Conservation (phyloP, 1,140 invertebrate genomes). For the Yoshiicerus persimilis region DNA sequence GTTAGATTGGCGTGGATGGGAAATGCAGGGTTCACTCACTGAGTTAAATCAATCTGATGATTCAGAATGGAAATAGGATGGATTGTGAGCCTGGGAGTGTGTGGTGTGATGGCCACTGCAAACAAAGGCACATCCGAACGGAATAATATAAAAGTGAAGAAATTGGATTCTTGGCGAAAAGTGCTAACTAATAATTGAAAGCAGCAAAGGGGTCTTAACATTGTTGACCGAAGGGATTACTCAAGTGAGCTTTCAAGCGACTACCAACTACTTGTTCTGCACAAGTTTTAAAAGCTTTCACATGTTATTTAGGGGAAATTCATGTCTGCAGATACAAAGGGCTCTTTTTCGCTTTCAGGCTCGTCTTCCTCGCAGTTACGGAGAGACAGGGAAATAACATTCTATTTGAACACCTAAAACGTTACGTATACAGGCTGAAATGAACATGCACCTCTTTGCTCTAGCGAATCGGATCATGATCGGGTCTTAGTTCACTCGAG, state of each 20-base stretch:
- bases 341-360: not conserved
- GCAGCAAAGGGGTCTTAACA: conserved; percentile 37
- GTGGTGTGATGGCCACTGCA: not conserved
- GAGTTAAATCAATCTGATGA: not conserved
- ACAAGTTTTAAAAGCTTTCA: conserved; percentile 48
- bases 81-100: not conserved
- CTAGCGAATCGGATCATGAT: not conserved
- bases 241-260: conserved; percentile 22
- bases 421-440: not conserved
- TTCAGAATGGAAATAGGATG: not conserved
- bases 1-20: not conserved
- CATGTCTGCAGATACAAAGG: not conserved
- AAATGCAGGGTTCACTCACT: not conserved
- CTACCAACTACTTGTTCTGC: conserved; percentile 42
- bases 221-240: conserved; percentile 45
- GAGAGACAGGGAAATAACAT: not conserved
- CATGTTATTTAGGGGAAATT: conserved; percentile 40
- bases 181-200: conserved; percentile 42
- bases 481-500: conserved; percentile 9
- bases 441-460: not conserved
- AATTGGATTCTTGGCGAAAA: conserved; percentile 19
- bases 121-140: not conserved
- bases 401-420: not conserved
- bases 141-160: not conserved
- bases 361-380: not conserved